Evolutionary conservation across 2,113 vertebrate species (phyloP).

Genomic region (Elanus axillaris): DNA sequence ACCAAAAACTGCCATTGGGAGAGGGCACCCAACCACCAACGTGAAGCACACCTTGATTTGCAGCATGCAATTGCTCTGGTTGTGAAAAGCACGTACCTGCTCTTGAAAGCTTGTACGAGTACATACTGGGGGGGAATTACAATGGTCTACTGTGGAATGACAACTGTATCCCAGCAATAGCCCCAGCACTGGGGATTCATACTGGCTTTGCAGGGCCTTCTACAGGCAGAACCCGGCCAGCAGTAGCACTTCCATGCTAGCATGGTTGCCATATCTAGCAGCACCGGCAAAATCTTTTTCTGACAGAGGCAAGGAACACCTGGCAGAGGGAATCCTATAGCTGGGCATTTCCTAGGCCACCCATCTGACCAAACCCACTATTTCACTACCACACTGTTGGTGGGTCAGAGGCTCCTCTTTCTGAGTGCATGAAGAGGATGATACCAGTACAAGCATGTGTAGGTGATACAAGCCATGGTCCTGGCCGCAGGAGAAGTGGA

Average conservation of each 20-base stretch:
- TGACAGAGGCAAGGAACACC: neutral
- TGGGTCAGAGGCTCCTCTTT: neutral
- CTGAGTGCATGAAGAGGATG: neutral
- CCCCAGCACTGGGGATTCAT: fast-evolving
- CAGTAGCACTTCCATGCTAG: neutral
- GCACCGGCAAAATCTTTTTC: neutral
- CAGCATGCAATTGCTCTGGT: neutral
- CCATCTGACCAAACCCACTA: neutral
- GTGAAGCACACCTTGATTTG: neutral
- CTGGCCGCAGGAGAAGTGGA: neutral
- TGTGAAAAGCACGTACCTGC: neutral
- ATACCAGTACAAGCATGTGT: neutral
- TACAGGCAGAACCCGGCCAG: neutral
- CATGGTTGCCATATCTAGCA: neutral
- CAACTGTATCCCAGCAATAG: neutral
- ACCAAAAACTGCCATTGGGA: neutral
- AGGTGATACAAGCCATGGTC: neutral
- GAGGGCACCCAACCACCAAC: neutral
- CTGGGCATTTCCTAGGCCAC: neutral
- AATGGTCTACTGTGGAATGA: neutral
- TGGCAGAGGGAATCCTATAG: neutral
- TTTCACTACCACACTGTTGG: neutral
- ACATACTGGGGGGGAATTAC: neutral
- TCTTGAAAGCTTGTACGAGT: neutral
- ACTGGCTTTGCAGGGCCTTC: neutral